These are phyloP conservation scores for Ailuropoda melanoleuca DNA, from an alignment of 2,113 vertebrate genomes.

Conservation along the genomic window DNA sequence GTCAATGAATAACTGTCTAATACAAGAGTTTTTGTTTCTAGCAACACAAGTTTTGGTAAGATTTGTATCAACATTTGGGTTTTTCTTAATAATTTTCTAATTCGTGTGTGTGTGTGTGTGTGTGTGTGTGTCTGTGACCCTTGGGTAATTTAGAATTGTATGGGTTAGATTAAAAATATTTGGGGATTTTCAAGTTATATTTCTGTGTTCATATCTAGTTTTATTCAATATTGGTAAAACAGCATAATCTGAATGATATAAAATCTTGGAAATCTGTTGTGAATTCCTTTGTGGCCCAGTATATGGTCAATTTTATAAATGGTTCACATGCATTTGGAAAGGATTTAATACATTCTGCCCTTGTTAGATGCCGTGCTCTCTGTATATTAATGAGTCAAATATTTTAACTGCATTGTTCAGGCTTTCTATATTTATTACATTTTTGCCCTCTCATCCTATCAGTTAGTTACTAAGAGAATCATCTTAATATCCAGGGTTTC, in stretches of 20 bases:
- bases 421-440: background rate
- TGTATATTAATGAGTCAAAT: background rate
- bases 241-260: background rate
- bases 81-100: background rate
- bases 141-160: background rate
- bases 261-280: background rate
- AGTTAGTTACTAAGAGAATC: background rate
- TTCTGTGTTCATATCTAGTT: background rate
- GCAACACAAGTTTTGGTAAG: background rate
- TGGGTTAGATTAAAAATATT: background rate
- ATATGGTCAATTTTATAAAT: background rate
- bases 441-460: background rate
- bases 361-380: background rate
- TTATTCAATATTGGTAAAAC: background rate
- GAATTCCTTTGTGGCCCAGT: background rate
- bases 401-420: background rate
- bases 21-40: background rate
- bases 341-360: background rate
- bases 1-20: background rate
- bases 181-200: background rate
- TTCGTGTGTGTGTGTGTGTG: background rate
- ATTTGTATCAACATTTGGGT: background rate
- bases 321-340: background rate
- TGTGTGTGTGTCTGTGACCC: background rate
- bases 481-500: background rate